A percentile compares a stretch with the other conserved stretches of the same genome.
phyloP scores from a whole-genome alignment of 2,113 vertebrate species.

The Semnornis frantzii region DNA sequence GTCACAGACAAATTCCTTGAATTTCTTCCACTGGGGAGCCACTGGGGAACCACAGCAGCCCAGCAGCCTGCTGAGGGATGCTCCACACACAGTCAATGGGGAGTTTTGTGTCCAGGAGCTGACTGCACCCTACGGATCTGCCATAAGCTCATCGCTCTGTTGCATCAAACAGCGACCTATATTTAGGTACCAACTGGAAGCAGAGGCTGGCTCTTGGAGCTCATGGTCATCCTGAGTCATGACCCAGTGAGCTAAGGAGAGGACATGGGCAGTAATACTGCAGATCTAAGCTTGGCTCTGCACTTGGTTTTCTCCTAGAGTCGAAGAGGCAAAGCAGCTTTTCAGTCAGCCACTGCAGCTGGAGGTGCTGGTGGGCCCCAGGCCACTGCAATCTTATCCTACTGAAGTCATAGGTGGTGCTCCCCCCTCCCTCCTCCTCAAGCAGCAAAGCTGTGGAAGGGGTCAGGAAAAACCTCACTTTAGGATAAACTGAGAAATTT shows the following conservation, averaged over 20 bases:
- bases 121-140: background rate
- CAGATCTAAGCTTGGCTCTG: background rate
- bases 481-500: background rate
- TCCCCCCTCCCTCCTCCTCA: accelerated
- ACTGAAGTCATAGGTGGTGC: background rate
- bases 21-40: slow-evolving; percentile 53
- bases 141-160: background rate
- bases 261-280: background rate
- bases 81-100: background rate
- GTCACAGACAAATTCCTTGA: slow-evolving; percentile 53
- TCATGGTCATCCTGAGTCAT: background rate
- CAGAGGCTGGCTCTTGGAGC: background rate
- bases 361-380: background rate
- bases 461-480: background rate
- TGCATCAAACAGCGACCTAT: background rate
- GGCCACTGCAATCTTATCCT: background rate
- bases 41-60: background rate
- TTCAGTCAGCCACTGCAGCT: background rate
- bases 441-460: background rate
- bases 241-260: slow-evolving; percentile 5
- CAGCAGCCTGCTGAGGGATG: background rate
- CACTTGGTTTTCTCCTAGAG: background rate
- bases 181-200: slow-evolving; percentile 14
- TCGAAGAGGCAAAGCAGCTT: background rate
- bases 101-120: slow-evolving; percentile 28